phyloP scores from a whole-genome alignment of 2,888 invertebrate species.

The Allophyes oxyacanthae region DNA sequence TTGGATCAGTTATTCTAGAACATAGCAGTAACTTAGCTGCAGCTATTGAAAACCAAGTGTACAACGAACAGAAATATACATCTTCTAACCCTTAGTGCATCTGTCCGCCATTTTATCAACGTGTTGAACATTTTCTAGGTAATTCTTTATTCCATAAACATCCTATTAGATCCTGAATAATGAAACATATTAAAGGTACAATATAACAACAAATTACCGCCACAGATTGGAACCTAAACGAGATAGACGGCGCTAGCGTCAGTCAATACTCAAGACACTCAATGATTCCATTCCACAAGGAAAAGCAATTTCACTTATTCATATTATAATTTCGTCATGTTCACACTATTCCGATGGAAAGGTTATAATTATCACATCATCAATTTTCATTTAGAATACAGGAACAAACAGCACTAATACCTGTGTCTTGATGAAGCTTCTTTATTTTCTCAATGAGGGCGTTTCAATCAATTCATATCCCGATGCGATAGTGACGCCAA shows the following conservation, averaged over 20 bases:
- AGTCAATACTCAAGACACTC: conserved; percentile 57
- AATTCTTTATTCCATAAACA: neutral
- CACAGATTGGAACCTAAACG: conserved; percentile 68
- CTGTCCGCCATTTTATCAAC: conserved; percentile 61
- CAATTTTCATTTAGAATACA: conserved; percentile 2
- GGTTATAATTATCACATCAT: conserved; percentile 1
- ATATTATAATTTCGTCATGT: conserved; percentile 21
- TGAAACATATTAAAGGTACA: conserved; percentile 39
- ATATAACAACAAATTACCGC: conserved; percentile 71
- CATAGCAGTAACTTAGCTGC: too few species aligned
- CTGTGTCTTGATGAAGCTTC: conserved; percentile 66
- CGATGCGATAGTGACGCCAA: conserved; percentile 81
- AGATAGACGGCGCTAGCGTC: conserved; percentile 83
- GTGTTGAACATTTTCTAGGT: conserved; percentile 32
- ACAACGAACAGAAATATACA: neutral
- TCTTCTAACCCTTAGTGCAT: conserved; percentile 7
- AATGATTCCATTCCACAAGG: conserved; percentile 28
- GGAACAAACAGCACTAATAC: conserved; percentile 44
- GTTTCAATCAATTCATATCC: conserved; percentile 76
- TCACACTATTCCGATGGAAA: conserved; percentile 14
- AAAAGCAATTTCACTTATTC: conserved; percentile 46
- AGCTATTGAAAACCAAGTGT: too few species aligned
- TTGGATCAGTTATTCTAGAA: too few species aligned
- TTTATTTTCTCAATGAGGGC: conserved; percentile 82
- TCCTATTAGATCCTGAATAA: conserved; percentile 5